A percentile compares a stretch with the other conserved stretches of the same genome.
phyloP scores from a whole-genome alignment of 2,888 invertebrate genomes.

The Theretra japonica region DNA sequence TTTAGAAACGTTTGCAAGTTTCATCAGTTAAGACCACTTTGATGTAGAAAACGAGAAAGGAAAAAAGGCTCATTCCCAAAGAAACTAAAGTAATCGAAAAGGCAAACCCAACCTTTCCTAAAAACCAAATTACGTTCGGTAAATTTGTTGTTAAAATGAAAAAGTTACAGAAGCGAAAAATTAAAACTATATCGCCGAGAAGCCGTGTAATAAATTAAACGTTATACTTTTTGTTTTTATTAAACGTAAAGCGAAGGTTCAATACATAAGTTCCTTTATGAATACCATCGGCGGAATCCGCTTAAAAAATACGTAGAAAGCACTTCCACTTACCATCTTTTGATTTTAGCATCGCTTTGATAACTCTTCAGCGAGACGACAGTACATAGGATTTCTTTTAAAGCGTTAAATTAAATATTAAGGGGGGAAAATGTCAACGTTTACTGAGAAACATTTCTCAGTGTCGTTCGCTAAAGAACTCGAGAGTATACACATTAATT shows the following conservation, averaged over 20 bases:
- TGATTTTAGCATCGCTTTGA: conserved; percentile 31
- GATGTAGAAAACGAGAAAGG: neutral
- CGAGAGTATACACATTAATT: conserved; percentile 42
- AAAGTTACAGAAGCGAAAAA: conserved; percentile 3
- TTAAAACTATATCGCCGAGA: neutral
- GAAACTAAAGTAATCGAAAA: conserved; percentile 6
- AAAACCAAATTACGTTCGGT: neutral
- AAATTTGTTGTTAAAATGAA: conserved; percentile 1
- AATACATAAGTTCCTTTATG: neutral
- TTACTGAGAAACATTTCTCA: conserved; percentile 43
- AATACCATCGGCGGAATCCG: neutral
- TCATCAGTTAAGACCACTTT: neutral
- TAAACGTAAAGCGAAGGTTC: neutral
- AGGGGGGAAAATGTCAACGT: conserved; percentile 47
- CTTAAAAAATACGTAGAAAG: conserved; percentile 34
- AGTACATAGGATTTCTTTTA: conserved; percentile 43
- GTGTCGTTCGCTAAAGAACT: conserved; percentile 38
- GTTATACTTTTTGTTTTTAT: neutral
- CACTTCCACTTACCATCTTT: conserved; percentile 31
- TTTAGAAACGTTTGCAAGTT: neutral
- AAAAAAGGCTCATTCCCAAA: neutral
- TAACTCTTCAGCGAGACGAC: conserved; percentile 34
- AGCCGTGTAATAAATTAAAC: neutral
- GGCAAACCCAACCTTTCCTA: neutral
- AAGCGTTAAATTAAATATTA: conserved; percentile 47